Base-by-base conservation (phyloP, 2,888 invertebrate genomes). In the Zaprionus bogoriensis region DNA sequence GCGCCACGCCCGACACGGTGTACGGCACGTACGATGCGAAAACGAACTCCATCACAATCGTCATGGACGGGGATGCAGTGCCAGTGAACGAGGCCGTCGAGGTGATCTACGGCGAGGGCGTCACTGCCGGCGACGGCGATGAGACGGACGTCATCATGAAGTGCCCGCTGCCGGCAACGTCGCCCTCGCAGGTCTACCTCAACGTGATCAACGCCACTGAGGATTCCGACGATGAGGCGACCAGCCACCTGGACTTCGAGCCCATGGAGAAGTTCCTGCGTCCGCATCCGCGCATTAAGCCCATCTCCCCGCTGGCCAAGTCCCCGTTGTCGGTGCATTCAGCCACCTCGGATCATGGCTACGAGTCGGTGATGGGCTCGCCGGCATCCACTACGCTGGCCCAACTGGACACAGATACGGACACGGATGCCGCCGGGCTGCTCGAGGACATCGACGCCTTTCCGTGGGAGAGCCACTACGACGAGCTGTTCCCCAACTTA, bases 401-500 rank as follows among this genome's bases (percentile, higher is more conserved):
- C 51, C 73, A 82, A 46, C 62, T 78, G 57, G 73, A 87, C n/a
- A 59, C 63, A 9, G 73, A 73, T n/a, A 19, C 28, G 57, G 73
- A 87, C n/a, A 59, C 63, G 9, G 73, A 73, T n/a, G 20, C 28
- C 1, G 20, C 20, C 0, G 7, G 44, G 0, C 10, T 77, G 39
- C 51, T 67, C 30, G 45, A 46, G 0, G 74, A 76, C 1, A 79
- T 74, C 14, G 88, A 87, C 6, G 88, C 94, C 87, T 94, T 95
- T 87, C 92, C 94, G 83, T 95, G 95, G 95, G 94, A 95, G 87
- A 94, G 94, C 87, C 94, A 94, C 77, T 94, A 96, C 81, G 94
- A 95, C 65, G 95, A 96, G 91, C 91, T 96, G 76, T 96, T 96
- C 91, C 96, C 96, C 30, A 93, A 93, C 66, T 91, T 96, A 85